Percentiles rank a stretch among this genome's conserved stretches.
phyloP scores from a whole-genome alignment of 2,113 vertebrate genomes.

The Protobothrops mucrosquamatus region DNA sequence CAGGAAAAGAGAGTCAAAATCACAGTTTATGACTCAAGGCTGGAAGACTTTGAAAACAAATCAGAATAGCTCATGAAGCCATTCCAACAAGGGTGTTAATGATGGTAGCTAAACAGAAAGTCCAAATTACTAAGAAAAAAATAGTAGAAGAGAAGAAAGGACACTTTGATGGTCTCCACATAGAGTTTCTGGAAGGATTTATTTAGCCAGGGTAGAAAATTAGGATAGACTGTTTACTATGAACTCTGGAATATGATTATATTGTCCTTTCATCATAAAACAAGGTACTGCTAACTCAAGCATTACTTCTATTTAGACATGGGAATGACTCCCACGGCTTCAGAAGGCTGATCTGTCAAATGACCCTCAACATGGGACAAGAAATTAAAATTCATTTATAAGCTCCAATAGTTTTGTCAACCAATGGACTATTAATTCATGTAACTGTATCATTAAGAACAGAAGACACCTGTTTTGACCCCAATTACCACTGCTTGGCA shows the following conservation, averaged over 20 bases:
- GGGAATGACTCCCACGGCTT: not conserved
- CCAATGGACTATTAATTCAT: conserved; percentile 21
- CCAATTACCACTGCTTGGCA: not conserved
- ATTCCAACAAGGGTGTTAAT: not conserved
- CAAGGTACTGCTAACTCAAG: not conserved
- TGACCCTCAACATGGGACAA: not conserved
- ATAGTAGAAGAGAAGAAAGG: not conserved
- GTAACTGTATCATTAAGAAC: not conserved
- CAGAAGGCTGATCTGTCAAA: not conserved
- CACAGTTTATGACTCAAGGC: not conserved
- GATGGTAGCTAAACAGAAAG: not conserved
- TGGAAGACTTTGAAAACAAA: not conserved
- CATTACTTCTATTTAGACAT: not conserved
- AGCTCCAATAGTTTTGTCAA: conserved; percentile 35
- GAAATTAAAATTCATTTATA: conserved; percentile 32
- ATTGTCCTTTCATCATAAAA: not conserved
- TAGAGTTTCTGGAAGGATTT: not conserved
- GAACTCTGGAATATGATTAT: not conserved
- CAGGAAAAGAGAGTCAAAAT: not conserved
- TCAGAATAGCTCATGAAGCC: not conserved
- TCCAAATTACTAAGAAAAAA: not conserved
- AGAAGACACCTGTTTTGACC: conserved; percentile 23
- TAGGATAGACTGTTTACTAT: not conserved
- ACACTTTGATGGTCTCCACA: not conserved
- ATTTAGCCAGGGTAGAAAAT: not conserved